A percentile compares a stretch with the other conserved stretches of the same genome.
These are phyloP conservation scores for Hypomesus transpacificus DNA, from an alignment of 2,113 vertebrate species.

Conservation along the genomic window DNA sequence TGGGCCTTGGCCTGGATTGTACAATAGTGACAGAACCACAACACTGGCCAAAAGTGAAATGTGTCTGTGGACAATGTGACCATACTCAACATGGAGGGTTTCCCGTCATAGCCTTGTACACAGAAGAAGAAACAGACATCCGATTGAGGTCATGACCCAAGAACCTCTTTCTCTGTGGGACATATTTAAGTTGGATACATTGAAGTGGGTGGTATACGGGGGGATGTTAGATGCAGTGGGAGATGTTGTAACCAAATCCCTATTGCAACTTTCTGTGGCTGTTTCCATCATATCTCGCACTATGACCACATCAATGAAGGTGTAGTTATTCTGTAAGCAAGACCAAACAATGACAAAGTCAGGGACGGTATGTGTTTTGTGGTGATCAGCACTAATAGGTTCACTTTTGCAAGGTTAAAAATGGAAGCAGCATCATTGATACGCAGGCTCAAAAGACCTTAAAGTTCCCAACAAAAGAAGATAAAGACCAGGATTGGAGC, in stretches of 20 bases:
- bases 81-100: too few relatives aligned
- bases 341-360: neutral
- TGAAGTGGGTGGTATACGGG: too few relatives aligned
- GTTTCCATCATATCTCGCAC: slow-evolving; percentile 43
- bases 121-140: slow-evolving; percentile 22
- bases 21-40: too few relatives aligned
- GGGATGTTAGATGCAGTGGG: neutral
- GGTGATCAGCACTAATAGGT: neutral
- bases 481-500: too few relatives aligned
- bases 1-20: too few relatives aligned
- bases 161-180: slow-evolving; percentile 1
- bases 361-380: neutral
- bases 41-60: too few relatives aligned
- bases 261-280: slow-evolving; percentile 26
- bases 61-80: neutral
- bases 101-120: slow-evolving; percentile 23
- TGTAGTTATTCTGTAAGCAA: neutral
- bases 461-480: too few relatives aligned
- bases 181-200: too few relatives aligned
- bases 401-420: too few relatives aligned
- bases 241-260: neutral
- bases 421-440: too few relatives aligned
- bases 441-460: too few relatives aligned
- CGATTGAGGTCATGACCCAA: slow-evolving; percentile 25
- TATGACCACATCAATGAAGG: rapidly evolving